Evolutionary conservation across 1,140 invertebrate genomes (phyloP), one percentile per base, ranked within the genome.

Genomic region (Pantala flavescens): DNA sequence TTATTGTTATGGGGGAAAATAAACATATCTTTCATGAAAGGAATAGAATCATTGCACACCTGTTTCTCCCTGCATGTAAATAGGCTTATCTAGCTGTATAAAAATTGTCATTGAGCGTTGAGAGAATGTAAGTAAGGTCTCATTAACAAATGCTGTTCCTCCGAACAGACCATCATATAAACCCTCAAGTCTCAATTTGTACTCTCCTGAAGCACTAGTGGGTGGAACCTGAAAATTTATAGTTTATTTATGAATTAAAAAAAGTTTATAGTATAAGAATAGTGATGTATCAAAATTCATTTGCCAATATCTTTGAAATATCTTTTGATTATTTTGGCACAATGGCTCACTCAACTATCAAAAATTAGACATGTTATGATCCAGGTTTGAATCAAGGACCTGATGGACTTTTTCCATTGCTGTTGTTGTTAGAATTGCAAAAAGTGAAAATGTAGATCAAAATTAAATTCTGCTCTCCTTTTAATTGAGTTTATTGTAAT

Each of bases 71-170:
- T 97, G 96, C 88, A 92, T 97, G 79, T 98, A 98, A 0, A 97
- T 88, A 0, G 96, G 95, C 81, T 97, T 97, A 80, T 98, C 95
- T 74, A 94, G 90, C 83, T 98, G 96, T 78, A 98, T 92, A 78
- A 98, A 95, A 76, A 98, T 94, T 0, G 96, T 95, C 91, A 96
- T 95, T 10, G 94, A 95, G n/a, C 93, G 83, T 78, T 92, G 91
- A 0, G 91, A 94, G 80, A 96, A 96, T 12, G 85, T 84, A 14
- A 97, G 82, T 75, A 86, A 82, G 0, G 93, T 94, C 80, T 94
- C 92, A 78, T 96, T 96, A 14, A 89, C 81, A 81, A 96, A 96
- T 0, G 92, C 92, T 21, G 90, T 88, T 5, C 94, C 94, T 23
- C 93, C 94, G 23, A 93, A 88, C 0, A 94, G 85, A 75, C 90